Evolutionary conservation across 2,888 invertebrate species (phyloP).

Genomic region (Thera britannica): DNA sequence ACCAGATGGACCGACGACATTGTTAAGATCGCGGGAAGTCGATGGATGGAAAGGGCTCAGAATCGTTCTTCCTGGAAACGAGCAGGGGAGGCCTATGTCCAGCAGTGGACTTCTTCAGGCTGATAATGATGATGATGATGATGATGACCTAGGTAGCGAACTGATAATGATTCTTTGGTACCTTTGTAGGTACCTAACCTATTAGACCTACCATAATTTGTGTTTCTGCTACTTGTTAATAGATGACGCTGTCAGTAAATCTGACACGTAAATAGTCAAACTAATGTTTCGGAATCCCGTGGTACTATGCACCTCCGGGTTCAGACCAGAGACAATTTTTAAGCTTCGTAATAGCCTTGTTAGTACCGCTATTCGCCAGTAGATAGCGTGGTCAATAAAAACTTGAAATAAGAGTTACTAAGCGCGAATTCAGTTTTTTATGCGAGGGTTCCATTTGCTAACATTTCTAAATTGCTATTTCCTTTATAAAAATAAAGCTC

Average conservation of each 20-base stretch:
- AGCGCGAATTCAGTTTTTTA: slow-evolving; percentile 11
- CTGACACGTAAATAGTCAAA: no score
- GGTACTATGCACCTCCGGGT: neutral
- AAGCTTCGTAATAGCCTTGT: neutral
- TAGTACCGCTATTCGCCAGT: slow-evolving; percentile 55
- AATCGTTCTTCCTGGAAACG: no score
- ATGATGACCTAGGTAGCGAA: neutral
- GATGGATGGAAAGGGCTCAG: no score
- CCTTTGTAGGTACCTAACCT: neutral
- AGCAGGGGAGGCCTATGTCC: no score
- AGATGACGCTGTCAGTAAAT: slow-evolving; percentile 1
- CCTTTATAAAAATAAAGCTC: neutral
- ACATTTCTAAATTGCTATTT: no score
- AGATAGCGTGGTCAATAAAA: slow-evolving; percentile 58
- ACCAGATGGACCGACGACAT: no score
- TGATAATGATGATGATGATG: no score
- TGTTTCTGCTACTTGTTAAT: neutral
- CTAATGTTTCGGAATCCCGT: no score
- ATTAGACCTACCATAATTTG: neutral
- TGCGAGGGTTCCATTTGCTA: slow-evolving; percentile 18
- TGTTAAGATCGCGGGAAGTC: no score
- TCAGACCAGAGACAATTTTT: neutral
- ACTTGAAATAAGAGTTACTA: slow-evolving; percentile 1
- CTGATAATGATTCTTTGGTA: neutral
- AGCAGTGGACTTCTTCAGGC: no score